phyloP scores from a whole-genome alignment of 2,113 vertebrate genomes.

The Sula dactylatra region DNA sequence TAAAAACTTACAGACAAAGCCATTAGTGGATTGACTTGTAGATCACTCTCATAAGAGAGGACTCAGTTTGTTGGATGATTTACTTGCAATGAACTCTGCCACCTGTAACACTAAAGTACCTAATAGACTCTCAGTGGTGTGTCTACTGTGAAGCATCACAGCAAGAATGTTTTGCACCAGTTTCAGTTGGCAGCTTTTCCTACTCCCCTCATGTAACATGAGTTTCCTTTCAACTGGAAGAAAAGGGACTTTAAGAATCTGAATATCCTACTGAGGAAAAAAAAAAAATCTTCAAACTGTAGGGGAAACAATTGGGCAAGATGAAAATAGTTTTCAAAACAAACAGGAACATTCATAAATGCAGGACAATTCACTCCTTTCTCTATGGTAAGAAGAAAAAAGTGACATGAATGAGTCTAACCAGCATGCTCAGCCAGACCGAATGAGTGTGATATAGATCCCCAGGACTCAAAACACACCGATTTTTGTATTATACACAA shows the following conservation, averaged over 20 bases:
- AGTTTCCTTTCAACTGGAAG: not conserved
- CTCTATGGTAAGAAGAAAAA: not conserved
- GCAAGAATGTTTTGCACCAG: not conserved
- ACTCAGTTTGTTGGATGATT: not conserved
- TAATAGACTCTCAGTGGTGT: not conserved
- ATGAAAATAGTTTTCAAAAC: not conserved
- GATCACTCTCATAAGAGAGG: not conserved
- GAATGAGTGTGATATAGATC: not conserved
- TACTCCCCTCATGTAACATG: fast-evolving
- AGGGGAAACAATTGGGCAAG: not conserved
- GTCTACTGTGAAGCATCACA: not conserved
- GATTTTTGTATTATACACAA: not conserved
- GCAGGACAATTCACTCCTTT: not conserved
- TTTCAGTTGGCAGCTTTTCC: not conserved
- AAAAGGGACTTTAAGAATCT: not conserved
- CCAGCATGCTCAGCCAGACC: not conserved
- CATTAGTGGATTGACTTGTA: not conserved
- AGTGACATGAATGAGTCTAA: not conserved
- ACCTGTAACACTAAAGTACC: not conserved
- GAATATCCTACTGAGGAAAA: not conserved
- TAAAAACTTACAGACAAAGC: not conserved
- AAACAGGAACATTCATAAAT: not conserved
- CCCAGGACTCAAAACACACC: not conserved
- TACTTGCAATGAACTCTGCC: not conserved
- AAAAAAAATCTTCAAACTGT: not conserved